A percentile compares a stretch with the other conserved stretches of the same genome.
These are phyloP conservation scores for Drosophila cognata DNA, from an alignment of 2,888 invertebrate genomes.

Conservation along the genomic window DNA sequence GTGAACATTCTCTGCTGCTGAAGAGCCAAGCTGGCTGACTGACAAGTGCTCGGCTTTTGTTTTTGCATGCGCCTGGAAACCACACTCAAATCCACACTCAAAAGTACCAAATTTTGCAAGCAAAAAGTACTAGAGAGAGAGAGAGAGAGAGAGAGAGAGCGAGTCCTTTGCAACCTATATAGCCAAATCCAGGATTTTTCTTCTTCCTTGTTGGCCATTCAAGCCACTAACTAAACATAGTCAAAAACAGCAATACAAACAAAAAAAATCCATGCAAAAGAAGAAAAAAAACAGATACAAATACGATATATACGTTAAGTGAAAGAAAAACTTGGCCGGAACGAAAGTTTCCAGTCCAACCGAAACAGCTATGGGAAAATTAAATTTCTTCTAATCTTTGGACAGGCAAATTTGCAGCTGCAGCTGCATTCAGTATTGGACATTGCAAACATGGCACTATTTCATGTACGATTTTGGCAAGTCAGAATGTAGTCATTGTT, in stretches of 20 bases:
- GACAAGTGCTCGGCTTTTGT: constrained; percentile 27
- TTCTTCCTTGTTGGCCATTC: constrained; percentile 43
- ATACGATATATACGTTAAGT: constrained; percentile 50
- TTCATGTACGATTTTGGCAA: constrained; percentile 65
- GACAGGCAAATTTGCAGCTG: constrained; percentile 45
- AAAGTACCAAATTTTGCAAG: constrained; percentile 69
- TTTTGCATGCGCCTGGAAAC: constrained; percentile 57
- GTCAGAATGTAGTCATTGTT: constrained; percentile 33
- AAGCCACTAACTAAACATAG: constrained; percentile 66
- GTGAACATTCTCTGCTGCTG: constrained; percentile 38
- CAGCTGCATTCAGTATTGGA: constrained; percentile 35
- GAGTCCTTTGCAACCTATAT: constrained; percentile 25
- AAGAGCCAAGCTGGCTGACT: constrained; percentile 9
- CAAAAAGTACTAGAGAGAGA: constrained; percentile 30
- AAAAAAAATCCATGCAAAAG: constrained; percentile 11
- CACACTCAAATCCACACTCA: constrained; percentile 54
- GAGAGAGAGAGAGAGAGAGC: background rate
- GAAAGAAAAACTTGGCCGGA: constrained; percentile 64
- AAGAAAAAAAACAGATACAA: constrained; percentile 11
- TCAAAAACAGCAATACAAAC: constrained; percentile 38
- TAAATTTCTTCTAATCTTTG: constrained; percentile 68
- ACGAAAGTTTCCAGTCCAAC: constrained; percentile 1
- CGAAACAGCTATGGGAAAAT: constrained; percentile 51
- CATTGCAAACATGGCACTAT: constrained; percentile 54
- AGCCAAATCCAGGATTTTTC: constrained; percentile 1